Conservation (phyloP, 2,113 vertebrate species). For the Limnothrissa miodon region DNA sequence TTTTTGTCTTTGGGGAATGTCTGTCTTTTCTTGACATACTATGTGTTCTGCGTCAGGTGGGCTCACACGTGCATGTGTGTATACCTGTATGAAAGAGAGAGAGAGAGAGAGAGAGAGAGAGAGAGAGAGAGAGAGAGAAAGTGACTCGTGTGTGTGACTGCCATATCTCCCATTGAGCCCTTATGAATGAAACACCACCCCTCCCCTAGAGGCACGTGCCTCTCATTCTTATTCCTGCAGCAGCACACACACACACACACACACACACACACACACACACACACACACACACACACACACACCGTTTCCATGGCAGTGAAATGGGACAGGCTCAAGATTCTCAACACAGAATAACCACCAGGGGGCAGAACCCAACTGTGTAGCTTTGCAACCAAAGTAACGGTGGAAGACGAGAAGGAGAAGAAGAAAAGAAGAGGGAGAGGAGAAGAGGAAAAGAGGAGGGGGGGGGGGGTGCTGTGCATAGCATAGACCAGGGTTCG, state of each 20-base stretch:
- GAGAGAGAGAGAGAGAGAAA: not conserved
- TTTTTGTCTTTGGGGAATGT: not conserved
- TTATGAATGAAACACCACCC: conserved; percentile 3
- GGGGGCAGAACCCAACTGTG: not conserved
- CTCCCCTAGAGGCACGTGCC: not conserved
- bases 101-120: no score
- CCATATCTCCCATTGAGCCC: not conserved
- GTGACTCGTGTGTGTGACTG: not conserved
- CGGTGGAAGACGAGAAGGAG: not conserved
- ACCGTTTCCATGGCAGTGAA: conserved; percentile 12
- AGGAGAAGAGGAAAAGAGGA: not conserved
- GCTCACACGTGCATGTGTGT: not conserved
- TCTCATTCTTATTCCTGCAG: not conserved
- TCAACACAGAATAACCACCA: not conserved
- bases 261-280: not conserved
- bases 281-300: not conserved
- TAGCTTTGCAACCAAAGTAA: not conserved
- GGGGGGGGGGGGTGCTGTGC: no score
- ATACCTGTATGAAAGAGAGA: no score
- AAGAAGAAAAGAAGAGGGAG: not conserved
- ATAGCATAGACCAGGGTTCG: no score
- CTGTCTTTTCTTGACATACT: no score
- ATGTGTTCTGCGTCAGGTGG: not conserved
- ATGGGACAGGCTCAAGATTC: not conserved
- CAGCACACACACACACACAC: not conserved